phyloP scores from a whole-genome alignment of 2,113 vertebrate genomes.

The Recurvirostra avosetta region DNA sequence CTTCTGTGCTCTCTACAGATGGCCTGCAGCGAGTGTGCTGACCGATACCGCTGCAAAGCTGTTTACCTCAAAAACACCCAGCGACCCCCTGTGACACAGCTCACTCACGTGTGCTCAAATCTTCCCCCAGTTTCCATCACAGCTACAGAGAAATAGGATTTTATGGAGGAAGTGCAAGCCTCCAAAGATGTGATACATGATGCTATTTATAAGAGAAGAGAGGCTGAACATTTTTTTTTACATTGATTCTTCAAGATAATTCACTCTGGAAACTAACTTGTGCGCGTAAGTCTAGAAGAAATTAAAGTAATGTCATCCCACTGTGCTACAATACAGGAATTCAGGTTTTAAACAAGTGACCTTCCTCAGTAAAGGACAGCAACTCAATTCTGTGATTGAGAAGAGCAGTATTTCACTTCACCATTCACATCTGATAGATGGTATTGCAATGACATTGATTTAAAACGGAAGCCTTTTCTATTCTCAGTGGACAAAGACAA shows the following conservation, averaged over 20 bases:
- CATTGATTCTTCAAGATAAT: not conserved
- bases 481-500: not conserved
- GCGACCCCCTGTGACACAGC: fast-evolving
- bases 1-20: not conserved
- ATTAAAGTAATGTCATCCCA: not conserved
- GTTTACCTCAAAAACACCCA: not conserved
- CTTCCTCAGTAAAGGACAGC: not conserved
- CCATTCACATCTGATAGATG: not conserved
- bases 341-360: not conserved
- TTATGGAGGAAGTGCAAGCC: not conserved
- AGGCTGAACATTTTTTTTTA: not conserved
- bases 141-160: not conserved
- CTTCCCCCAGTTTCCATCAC: not conserved
- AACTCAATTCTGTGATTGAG: not conserved
- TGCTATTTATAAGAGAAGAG: not conserved
- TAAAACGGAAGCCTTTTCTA: not conserved
- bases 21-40: not conserved
- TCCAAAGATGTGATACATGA: not conserved
- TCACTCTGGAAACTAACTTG: not conserved
- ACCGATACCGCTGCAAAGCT: not conserved
- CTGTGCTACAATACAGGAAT: not conserved
- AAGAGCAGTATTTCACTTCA: not conserved
- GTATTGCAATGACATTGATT: not conserved
- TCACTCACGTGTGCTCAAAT: not conserved
- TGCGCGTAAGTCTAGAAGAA: not conserved